A percentile compares a stretch with the other conserved stretches of the same genome.
phyloP scores from a whole-genome alignment of 2,797 vertebrate genomes.

The Mormyrops attenuatus region DNA sequence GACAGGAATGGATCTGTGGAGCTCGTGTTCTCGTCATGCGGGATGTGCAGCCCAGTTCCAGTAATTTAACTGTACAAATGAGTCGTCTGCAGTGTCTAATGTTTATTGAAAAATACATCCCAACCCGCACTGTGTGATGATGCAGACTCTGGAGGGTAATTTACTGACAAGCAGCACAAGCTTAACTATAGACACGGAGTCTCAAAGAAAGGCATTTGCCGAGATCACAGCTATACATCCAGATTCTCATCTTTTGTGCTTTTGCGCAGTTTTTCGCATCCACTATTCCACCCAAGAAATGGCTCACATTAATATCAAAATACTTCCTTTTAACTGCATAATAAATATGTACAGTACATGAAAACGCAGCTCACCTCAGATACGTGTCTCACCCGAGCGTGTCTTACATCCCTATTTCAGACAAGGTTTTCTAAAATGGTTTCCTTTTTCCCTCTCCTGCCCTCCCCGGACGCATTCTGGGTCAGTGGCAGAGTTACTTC shows the following conservation, averaged over 20 bases:
- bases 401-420: background rate
- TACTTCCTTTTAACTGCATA: background rate
- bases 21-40: background rate
- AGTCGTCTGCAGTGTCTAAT: background rate
- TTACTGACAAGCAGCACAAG: background rate
- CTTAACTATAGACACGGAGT: background rate
- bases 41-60: background rate
- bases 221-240: background rate
- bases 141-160: slow-evolving; percentile 9
- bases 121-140: slow-evolving; percentile 1
- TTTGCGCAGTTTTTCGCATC: background rate
- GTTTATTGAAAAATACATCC: slow-evolving; percentile 8
- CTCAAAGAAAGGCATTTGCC: background rate
- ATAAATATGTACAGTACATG: background rate
- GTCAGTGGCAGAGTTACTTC: background rate
- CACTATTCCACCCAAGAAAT: background rate
- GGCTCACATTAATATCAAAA: background rate
- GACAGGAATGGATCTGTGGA: background rate
- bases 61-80: slow-evolving; percentile 14
- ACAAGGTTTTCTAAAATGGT: background rate
- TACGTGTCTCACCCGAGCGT: background rate
- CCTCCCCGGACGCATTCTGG: slow-evolving; percentile 6
- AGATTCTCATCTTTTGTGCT: background rate
- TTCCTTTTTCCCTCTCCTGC: background rate
- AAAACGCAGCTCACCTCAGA: slow-evolving; percentile 7